phyloP scores from a whole-genome alignment of 2,797 vertebrate genomes.

The Pseudochirops cupreus region DNA sequence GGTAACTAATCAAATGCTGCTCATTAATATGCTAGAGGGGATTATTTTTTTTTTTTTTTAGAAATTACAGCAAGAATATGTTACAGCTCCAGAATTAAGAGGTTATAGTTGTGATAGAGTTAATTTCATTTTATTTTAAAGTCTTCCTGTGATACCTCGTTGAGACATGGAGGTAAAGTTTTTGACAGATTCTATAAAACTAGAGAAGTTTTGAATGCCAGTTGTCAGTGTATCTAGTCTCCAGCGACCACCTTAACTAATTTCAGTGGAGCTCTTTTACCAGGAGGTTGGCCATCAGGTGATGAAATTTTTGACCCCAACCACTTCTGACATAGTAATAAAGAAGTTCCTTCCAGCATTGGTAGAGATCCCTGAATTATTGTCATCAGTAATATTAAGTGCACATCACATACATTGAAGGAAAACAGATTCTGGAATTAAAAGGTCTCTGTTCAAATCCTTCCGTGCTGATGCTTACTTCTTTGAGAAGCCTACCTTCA shows the following conservation, averaged over 20 bases:
- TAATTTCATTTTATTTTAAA: background rate
- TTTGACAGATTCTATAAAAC: background rate
- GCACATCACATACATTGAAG: background rate
- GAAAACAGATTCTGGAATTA: background rate
- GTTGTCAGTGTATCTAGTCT: background rate
- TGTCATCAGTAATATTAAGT: background rate
- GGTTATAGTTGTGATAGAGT: conserved; percentile 10
- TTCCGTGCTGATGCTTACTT: background rate
- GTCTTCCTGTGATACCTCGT: background rate
- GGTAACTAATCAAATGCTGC: conserved; percentile 22
- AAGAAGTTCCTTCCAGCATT: background rate
- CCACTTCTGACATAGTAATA: background rate
- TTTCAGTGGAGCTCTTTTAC: background rate
- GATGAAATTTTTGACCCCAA: background rate
- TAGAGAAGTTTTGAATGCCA: background rate
- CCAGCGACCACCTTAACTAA: background rate
- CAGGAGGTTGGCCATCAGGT: background rate
- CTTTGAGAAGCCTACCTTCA: background rate
- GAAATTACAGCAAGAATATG: conserved; percentile 19
- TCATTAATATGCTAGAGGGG: background rate
- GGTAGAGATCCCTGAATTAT: background rate
- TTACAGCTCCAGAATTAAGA: conserved; percentile 21
- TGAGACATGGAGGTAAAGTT: background rate
- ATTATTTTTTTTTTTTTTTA: conserved; percentile 8
- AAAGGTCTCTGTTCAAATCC: background rate